These are phyloP conservation scores for Andrena praecox DNA, from an alignment of 2,888 invertebrate genomes.

Conservation along the genomic window DNA sequence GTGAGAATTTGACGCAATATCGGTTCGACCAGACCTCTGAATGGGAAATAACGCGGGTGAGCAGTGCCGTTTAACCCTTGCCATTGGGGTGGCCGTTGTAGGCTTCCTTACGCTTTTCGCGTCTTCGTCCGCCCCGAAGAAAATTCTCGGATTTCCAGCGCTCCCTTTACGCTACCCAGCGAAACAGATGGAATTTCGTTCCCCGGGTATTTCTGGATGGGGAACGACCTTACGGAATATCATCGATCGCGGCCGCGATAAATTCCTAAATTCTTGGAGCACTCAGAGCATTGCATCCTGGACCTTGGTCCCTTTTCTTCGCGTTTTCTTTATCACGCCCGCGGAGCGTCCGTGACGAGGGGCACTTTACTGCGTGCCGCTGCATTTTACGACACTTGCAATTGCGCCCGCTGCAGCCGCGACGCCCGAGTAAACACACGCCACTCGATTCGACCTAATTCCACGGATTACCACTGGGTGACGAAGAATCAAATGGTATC, in stretches of 20 bases:
- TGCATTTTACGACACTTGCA: constrained; percentile 13
- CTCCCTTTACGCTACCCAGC: neutral
- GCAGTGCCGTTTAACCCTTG: constrained; percentile 1
- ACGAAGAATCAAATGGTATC: constrained; percentile 17
- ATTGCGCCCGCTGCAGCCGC: constrained; percentile 13
- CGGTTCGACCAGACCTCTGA: neutral
- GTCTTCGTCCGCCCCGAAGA: neutral
- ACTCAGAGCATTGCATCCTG: neutral
- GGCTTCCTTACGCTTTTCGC: neutral
- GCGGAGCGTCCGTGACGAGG: neutral
- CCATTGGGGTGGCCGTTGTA: neutral
- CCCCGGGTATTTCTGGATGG: neutral
- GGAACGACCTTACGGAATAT: neutral
- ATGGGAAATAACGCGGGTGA: neutral
- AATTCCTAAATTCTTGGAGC: constrained; percentile 2
- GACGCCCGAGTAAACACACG: constrained; percentile 28
- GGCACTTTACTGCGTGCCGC: neutral
- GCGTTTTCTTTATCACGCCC: neutral
- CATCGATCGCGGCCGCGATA: constrained; percentile 2
- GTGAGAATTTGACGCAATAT: neutral
- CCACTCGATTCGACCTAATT: constrained; percentile 47
- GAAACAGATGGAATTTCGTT: constrained; percentile 2
- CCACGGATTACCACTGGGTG: constrained; percentile 17
- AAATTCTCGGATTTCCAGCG: constrained; percentile 1
- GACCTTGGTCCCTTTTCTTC: neutral